Evolutionary conservation across 1,140 invertebrate species (phyloP).

Genomic region (Argopecten irradians): DNA sequence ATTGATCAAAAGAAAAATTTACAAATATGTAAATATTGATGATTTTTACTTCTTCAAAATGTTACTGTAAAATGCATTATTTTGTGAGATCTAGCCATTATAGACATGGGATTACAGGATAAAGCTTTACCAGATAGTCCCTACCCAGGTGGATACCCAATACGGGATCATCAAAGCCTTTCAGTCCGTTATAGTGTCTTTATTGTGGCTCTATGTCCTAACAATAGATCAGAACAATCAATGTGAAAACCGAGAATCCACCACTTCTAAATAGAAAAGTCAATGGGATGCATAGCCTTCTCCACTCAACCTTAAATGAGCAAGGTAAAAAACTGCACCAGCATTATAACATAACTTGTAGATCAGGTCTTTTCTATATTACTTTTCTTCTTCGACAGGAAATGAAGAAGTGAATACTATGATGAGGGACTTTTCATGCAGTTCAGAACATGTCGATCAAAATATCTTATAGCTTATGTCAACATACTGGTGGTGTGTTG

Average conservation of each 20-base stretch:
- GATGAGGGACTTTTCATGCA: background rate
- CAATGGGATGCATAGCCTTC: background rate
- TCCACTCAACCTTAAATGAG: background rate
- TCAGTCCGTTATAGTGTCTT: background rate
- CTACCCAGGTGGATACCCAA: conserved; percentile 8
- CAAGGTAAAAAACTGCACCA: background rate
- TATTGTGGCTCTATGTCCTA: background rate
- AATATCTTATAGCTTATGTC: background rate
- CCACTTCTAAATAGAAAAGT: background rate
- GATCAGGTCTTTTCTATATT: too few relatives aligned
- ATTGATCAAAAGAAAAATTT: background rate
- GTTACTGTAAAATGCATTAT: background rate
- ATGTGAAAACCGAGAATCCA: background rate
- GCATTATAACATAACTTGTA: background rate
- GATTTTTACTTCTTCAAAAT: background rate
- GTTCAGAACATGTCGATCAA: background rate
- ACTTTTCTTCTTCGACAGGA: background rate
- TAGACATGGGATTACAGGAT: background rate
- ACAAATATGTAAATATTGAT: background rate
- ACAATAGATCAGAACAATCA: conserved; percentile 2
- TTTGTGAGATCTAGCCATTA: background rate
- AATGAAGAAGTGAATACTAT: background rate
- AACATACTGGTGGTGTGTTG: background rate
- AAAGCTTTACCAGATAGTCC: background rate
- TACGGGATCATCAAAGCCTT: background rate